phyloP scores from a whole-genome alignment of 2,113 vertebrate genomes.

The Lutjanus erythropterus region DNA sequence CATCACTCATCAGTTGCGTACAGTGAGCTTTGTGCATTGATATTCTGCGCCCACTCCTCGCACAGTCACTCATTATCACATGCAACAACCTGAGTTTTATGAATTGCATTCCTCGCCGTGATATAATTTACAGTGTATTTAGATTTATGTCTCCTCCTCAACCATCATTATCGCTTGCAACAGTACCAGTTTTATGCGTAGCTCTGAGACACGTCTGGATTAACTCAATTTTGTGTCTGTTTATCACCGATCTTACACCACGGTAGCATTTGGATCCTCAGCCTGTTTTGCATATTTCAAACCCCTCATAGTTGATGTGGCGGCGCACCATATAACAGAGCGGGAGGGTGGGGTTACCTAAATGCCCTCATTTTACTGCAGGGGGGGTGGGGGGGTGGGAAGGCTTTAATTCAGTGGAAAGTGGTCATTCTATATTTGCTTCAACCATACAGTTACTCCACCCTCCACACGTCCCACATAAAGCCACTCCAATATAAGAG shows the following conservation, averaged over 20 bases:
- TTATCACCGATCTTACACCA: slow-evolving; percentile 39
- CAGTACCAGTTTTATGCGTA: slow-evolving; percentile 29
- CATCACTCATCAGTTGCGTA: slow-evolving; percentile 25
- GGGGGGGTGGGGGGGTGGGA: slow-evolving; percentile 56
- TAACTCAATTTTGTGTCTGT: slow-evolving; percentile 49
- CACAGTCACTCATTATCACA: slow-evolving; percentile 51
- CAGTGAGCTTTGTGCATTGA: slow-evolving; percentile 3
- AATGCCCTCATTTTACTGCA: slow-evolving; percentile 71
- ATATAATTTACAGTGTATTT: slow-evolving; percentile 60
- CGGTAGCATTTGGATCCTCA: slow-evolving; percentile 3
- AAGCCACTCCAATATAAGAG: slow-evolving; percentile 69
- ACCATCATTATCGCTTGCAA: slow-evolving; percentile 61
- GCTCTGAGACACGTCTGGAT: slow-evolving; percentile 52
- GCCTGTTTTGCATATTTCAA: slow-evolving; percentile 62
- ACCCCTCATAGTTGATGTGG: slow-evolving; percentile 74
- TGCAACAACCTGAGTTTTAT: slow-evolving; percentile 67
- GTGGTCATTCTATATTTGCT: slow-evolving; percentile 84
- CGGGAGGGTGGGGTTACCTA: slow-evolving; percentile 76
- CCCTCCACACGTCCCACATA: slow-evolving; percentile 80
- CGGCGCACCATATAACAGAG: slow-evolving; percentile 66
- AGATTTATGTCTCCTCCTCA: slow-evolving; percentile 67
- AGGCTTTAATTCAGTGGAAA: slow-evolving; percentile 79
- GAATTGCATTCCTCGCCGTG: slow-evolving; percentile 65
- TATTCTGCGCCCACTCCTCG: slow-evolving; percentile 1
- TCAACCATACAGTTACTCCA: slow-evolving; percentile 79